Evolutionary conservation across 2,888 invertebrate species (phyloP).

Genomic region (Heliconius erato): DNA sequence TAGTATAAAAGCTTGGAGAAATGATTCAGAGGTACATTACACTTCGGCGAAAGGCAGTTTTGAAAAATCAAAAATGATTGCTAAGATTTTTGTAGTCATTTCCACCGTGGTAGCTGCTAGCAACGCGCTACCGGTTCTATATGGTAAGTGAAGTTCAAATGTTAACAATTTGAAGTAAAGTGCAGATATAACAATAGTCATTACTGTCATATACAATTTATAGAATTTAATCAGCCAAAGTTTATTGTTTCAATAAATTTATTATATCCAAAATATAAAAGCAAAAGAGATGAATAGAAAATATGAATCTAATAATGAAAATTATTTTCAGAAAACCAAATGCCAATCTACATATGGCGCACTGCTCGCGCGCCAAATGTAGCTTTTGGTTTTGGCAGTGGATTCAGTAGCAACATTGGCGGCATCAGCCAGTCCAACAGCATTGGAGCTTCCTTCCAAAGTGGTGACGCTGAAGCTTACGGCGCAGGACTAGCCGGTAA

Average conservation of each 20-base stretch:
- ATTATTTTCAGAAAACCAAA: conserved; percentile 51
- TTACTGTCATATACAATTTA: background rate
- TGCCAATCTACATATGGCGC: conserved; percentile 37
- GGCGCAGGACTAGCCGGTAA: conserved; percentile 65
- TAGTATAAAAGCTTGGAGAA: conserved; percentile 78
- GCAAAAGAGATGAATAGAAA: background rate
- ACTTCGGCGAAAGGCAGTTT: conserved; percentile 69
- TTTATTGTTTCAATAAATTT: background rate
- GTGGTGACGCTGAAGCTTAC: conserved; percentile 70
- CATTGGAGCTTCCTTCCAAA: conserved; percentile 70
- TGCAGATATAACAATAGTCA: background rate
- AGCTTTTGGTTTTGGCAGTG: conserved; percentile 77
- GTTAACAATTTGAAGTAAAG: background rate
- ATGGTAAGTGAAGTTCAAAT: conserved; percentile 59
- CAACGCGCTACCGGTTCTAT: conserved; percentile 70
- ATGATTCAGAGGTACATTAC: conserved; percentile 68
- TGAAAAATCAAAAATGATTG: conserved; percentile 64
- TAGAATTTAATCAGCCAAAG: background rate
- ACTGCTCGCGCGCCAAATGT: conserved; percentile 69
- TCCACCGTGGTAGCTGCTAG: conserved; percentile 61
- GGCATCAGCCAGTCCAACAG: conserved; percentile 75
- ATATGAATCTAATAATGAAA: background rate
- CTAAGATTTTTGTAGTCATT: conserved; percentile 67
- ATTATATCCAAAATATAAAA: background rate
- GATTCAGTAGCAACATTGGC: conserved; percentile 77